phyloP scores from a whole-genome alignment of 2,113 vertebrate species.

The Pristiophorus japonicus region DNA sequence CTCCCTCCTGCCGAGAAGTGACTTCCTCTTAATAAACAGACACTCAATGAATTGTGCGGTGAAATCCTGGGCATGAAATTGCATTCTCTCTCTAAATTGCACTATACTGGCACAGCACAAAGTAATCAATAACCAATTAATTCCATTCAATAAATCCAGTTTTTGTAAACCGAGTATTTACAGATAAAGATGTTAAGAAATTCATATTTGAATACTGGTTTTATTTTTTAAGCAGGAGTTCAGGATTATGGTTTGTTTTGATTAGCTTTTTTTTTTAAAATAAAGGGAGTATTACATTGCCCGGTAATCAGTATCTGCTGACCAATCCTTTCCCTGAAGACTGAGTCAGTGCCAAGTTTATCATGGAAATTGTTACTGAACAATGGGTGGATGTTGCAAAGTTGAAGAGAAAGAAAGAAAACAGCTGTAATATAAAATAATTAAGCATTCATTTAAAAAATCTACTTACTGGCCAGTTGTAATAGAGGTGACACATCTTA shows the following conservation, averaged over 20 bases:
- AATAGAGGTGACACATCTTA: constrained; percentile 59
- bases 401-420: neutral
- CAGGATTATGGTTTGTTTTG: too few species aligned
- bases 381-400: neutral
- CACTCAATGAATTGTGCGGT: too few species aligned
- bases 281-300: neutral
- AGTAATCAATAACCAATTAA: neutral
- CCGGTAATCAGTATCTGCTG: neutral
- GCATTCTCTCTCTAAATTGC: neutral
- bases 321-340: neutral
- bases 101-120: neutral
- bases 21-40: too few species aligned
- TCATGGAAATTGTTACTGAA: neutral
- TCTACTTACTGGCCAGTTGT: constrained; percentile 55
- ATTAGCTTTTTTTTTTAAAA: neutral
- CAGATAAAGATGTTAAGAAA: neutral
- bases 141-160: neutral
- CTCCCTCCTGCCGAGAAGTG: too few species aligned
- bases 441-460: neutral
- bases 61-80: neutral
- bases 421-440: neutral
- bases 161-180: neutral
- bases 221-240: neutral
- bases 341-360: neutral
- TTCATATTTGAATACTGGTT: neutral